Evolutionary conservation across 2,113 vertebrate genomes (phyloP), one percentile per base, ranked within the genome.

Genomic region (Pterocles gutturalis): DNA sequence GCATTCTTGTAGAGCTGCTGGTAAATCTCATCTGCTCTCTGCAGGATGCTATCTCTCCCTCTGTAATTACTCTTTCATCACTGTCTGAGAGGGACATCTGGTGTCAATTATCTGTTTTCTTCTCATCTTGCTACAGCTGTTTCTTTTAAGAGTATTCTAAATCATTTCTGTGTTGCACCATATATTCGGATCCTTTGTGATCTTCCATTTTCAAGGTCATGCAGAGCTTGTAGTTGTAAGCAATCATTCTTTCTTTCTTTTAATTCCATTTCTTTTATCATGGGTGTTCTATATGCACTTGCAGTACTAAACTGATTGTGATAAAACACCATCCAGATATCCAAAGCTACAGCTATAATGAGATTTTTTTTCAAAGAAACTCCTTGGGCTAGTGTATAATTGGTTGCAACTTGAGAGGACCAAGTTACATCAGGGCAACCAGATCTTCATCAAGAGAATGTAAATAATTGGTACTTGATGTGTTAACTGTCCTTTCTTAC

Each of bases 51-150:
- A 34, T 96, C 95, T 94, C 48, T 96, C 85, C 58, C 93, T 95
- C 93, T 96, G 94, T 96, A 97, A 97, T 97, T 97, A 97, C 86
- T 97, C 92, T 97, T 97, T 97, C 97, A 97, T 97, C 96, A 95
- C 97, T 96, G 90, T 95, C 95, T 97, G 90, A 97, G 97, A 97
- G 90, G 96, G 97, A 97, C 97, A 97, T 97, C 97, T 97, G 97
- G 95, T 92, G 95, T 96, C 92, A 97, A 97, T 97, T 97, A 97
- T 96, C 92, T 91, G 92, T 95, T 97, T 96, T 97, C 96, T 92
- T 94, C 97, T 96, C 94, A 92, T 97, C 94, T 96, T 96, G 80
- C 86, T 95, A 93, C 96, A 97, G 96, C 96, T 97, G 97, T 96
- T 97, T 96, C 94, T 92, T 96, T 94, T 97, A 97, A 95, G 94